phyloP scores from a whole-genome alignment of 2,113 vertebrate genomes.

The Larimichthys polyactis region DNA sequence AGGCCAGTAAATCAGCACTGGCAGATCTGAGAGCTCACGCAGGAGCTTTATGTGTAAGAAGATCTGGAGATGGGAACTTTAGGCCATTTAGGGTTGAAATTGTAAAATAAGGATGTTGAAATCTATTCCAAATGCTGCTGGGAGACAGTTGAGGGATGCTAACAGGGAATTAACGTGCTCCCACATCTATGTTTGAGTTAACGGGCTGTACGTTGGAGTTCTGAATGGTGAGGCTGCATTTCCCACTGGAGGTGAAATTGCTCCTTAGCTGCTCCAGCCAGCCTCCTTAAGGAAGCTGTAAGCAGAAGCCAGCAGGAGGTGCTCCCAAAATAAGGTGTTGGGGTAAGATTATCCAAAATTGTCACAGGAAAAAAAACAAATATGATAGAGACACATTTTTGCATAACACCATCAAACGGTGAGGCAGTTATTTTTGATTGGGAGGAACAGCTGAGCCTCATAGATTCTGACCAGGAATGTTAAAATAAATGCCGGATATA shows the following conservation, averaged over 20 bases:
- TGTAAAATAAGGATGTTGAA: neutral
- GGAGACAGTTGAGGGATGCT: neutral
- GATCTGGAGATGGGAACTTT: neutral
- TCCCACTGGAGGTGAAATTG: neutral
- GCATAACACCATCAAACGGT: neutral
- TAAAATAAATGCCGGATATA: constrained; percentile 14
- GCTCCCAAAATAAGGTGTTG: neutral
- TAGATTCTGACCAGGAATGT: constrained; percentile 28
- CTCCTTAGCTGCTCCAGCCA: neutral
- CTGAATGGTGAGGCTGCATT: neutral
- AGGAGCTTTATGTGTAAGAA: neutral
- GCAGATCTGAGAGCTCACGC: neutral
- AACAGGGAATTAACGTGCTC: neutral
- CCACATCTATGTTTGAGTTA: neutral
- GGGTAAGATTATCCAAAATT: neutral
- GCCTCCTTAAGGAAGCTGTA: neutral
- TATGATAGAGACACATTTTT: neutral
- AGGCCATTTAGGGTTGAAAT: neutral
- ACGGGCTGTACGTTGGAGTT: neutral
- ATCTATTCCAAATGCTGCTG: neutral
- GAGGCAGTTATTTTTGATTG: constrained; percentile 1
- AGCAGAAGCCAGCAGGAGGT: neutral
- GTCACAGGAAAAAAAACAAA: neutral
- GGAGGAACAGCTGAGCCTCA: constrained; percentile 3
- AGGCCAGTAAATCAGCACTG: neutral